Evolutionary conservation across 2,797 vertebrate genomes (phyloP), one percentile per base, ranked within the genome.

Genomic region (Carapus acus): DNA sequence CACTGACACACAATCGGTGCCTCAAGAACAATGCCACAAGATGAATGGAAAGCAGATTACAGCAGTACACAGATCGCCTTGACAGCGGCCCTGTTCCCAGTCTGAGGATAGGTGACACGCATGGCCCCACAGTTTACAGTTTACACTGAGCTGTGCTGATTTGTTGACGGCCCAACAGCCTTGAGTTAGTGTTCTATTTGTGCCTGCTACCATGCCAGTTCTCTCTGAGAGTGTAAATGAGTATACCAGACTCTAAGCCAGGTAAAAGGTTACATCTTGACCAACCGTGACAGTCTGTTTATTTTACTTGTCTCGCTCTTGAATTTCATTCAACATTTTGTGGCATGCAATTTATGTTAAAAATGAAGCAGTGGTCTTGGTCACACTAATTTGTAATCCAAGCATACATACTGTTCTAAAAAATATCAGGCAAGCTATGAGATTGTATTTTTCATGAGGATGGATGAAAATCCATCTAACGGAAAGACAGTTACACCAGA

Each of bases 91-190:
- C 21, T 4, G 45, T 18, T 77, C 73, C 67, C 77, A 71, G 58
- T 76, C 44, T 29, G 52, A 59, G 61, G 67, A 74, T 49, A 76
- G 65, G 60, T 53, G 37, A 15, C 18, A 50, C 43, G 41, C 47
- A 27, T 24, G 7, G 21, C 40, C 24, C 27, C 40, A 47, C 40
- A 23, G 39, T 33, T 48, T 56, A 47, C 40, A 23, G 39, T 33
- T 48, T 56, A 42, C 21, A 38, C 42, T 44, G 45, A 42, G 41
- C 54, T 11, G 31, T 54, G 41, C 24, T 33, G 29, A 45, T 15
- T 24, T 27, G 47, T 27, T 40, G 46, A 50, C 16, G n/a, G 20
- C 44, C 31, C 31, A 41, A 31, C 3, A 2, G 42, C 24, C 34
- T 36, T 23, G 41, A 41, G 39, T 43, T 40, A 23, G 17, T 23